Evolutionary conservation across 2,888 invertebrate genomes (phyloP).

Genomic region (Lasioglossum leucozonium): DNA sequence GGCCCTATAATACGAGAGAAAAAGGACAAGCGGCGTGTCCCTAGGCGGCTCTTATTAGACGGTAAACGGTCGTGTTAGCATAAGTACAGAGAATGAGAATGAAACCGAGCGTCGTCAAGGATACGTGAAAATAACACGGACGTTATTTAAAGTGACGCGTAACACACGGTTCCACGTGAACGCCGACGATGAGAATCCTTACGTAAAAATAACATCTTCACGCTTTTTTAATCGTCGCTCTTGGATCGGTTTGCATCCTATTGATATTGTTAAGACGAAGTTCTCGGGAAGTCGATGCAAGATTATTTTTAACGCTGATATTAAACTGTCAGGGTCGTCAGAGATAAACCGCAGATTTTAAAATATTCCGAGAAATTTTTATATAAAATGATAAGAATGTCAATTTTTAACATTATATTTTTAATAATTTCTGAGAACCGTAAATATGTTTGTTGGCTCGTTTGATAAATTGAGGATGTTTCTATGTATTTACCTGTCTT

Average conservation of each 20-base stretch:
- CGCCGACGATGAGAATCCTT: background rate
- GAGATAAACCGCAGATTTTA: too few relatives aligned
- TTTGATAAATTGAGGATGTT: background rate
- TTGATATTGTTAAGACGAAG: background rate
- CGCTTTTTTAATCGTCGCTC: background rate
- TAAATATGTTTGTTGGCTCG: too few relatives aligned
- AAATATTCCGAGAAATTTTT: background rate
- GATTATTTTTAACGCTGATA: background rate
- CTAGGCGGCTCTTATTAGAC: background rate
- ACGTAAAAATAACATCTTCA: background rate
- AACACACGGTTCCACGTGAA: background rate
- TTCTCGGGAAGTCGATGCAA: background rate
- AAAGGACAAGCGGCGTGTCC: constrained; percentile 9
- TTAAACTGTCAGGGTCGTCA: background rate
- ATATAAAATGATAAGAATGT: too few relatives aligned
- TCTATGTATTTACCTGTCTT: background rate
- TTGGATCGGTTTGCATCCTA: background rate
- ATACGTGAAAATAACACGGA: background rate
- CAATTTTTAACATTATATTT: background rate
- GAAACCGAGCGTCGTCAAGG: constrained; percentile 9
- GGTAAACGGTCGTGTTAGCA: background rate
- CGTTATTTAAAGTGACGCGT: background rate
- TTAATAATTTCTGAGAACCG: background rate
- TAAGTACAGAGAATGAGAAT: constrained; percentile 5
- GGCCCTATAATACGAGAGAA: background rate